phyloP scores from a whole-genome alignment of 1,140 invertebrate genomes.

The Drosophila busckii region DNA sequence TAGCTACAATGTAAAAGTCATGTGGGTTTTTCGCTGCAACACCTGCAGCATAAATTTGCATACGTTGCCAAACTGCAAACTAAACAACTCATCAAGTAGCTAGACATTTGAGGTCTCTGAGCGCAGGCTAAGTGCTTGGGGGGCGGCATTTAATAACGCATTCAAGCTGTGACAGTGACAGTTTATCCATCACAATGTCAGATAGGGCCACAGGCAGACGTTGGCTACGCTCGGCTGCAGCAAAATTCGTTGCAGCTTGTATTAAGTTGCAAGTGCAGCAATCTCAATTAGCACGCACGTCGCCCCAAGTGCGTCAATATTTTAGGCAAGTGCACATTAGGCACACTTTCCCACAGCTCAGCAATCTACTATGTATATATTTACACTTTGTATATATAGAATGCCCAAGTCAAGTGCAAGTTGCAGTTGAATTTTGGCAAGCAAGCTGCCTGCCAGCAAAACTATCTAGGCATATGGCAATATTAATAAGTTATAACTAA shows the following conservation, averaged over 20 bases:
- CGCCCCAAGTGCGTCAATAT: conserved; percentile 48
- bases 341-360: conserved; percentile 50
- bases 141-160: conserved; percentile 11
- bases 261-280: conserved; percentile 26
- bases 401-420: conserved; percentile 43
- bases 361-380: not conserved
- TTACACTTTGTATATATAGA: conserved; percentile 47
- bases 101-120: no score
- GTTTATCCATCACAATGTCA: not conserved
- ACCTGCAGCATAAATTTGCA: not conserved
- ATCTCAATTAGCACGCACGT: conserved; percentile 55
- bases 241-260: conserved; percentile 20
- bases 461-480: conserved; percentile 11
- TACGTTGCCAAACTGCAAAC: not conserved
- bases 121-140: conserved; percentile 2
- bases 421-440: conserved; percentile 33
- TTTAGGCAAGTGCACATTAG: conserved; percentile 34
- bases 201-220: not conserved
- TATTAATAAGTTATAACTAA: no score
- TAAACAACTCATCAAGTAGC: not conserved
- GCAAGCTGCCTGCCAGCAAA: conserved; percentile 33
- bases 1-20: not conserved
- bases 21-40: no score
- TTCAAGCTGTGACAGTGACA: conserved; percentile 5
- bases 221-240: not conserved